A percentile compares a stretch with the other conserved stretches of the same genome.
Evolutionary conservation across 2,113 vertebrate species (phyloP).

Genomic region (Carollia perspicillata): DNA sequence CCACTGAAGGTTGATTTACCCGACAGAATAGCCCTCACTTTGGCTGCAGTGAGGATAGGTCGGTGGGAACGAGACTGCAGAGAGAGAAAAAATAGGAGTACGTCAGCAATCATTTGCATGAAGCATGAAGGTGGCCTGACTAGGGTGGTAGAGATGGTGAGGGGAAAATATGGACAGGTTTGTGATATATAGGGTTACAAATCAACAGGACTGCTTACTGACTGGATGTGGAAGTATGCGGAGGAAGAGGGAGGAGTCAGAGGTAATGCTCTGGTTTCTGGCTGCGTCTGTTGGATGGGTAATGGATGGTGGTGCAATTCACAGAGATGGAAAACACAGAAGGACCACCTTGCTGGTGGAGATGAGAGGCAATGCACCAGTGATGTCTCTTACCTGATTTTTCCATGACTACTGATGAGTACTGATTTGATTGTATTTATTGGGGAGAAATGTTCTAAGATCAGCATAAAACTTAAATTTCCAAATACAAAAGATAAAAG

Average conservation of each 20-base stretch:
- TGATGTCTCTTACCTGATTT: neutral
- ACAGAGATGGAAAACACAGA: neutral
- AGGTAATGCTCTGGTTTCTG: neutral
- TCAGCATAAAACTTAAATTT: neutral
- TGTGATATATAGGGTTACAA: neutral
- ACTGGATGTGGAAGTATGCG: neutral
- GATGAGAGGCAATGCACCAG: neutral
- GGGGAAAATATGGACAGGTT: neutral
- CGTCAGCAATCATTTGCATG: neutral
- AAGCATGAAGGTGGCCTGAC: neutral
- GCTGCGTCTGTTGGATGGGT: neutral
- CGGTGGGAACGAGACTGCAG: neutral
- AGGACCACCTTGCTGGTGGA: neutral
- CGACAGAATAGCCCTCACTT: neutral
- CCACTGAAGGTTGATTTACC: neutral
- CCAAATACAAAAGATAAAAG: neutral
- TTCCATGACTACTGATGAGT: neutral
- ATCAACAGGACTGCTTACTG: neutral
- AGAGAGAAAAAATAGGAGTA: neutral
- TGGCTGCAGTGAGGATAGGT: neutral
- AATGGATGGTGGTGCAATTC: neutral
- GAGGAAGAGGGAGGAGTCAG: neutral
- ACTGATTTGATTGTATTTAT: neutral
- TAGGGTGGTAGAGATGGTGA: neutral
- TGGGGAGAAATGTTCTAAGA: neutral